Conservation (phyloP, 2,888 invertebrate genomes). For the Galerucella calmariensis region DNA sequence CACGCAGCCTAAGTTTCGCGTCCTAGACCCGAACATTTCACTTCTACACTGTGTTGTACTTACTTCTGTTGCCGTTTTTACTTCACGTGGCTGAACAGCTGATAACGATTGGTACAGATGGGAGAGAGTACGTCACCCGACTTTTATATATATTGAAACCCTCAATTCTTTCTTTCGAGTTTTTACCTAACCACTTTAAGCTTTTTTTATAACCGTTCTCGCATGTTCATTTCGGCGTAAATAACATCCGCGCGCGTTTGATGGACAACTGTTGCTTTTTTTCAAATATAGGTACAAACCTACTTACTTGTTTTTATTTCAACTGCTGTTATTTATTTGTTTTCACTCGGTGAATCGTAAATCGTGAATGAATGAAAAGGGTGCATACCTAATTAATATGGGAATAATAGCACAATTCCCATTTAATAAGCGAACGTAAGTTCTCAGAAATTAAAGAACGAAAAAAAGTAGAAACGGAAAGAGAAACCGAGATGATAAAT, state of each 20-base stretch:
- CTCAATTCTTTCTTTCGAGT: slow-evolving; percentile 1
- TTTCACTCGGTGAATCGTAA: neutral
- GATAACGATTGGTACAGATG: slow-evolving; percentile 42
- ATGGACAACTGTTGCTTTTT: slow-evolving; percentile 22
- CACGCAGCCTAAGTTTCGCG: slow-evolving; percentile 57
- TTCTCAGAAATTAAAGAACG: neutral
- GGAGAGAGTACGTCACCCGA: slow-evolving; percentile 7
- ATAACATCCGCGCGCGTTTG: slow-evolving; percentile 1
- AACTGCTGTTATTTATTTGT: neutral
- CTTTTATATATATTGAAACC: slow-evolving; percentile 17
- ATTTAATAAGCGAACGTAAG: neutral
- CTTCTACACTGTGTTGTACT: slow-evolving; percentile 21
- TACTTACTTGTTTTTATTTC: neutral
- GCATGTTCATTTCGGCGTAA: slow-evolving; percentile 5
- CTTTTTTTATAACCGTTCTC: slow-evolving; percentile 4
- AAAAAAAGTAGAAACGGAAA: neutral
- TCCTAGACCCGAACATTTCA: slow-evolving; percentile 53
- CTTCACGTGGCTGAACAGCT: slow-evolving; percentile 55
- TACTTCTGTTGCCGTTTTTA: slow-evolving; percentile 34
- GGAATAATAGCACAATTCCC: neutral
- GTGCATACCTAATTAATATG: slow-evolving; percentile 12
- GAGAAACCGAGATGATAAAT: neutral
- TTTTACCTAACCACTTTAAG: slow-evolving; percentile 13
- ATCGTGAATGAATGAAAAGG: slow-evolving; percentile 2
- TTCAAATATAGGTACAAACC: neutral